Evolutionary conservation across 1,140 invertebrate species (phyloP).

Genomic region (Heliconius hewitsoni): DNA sequence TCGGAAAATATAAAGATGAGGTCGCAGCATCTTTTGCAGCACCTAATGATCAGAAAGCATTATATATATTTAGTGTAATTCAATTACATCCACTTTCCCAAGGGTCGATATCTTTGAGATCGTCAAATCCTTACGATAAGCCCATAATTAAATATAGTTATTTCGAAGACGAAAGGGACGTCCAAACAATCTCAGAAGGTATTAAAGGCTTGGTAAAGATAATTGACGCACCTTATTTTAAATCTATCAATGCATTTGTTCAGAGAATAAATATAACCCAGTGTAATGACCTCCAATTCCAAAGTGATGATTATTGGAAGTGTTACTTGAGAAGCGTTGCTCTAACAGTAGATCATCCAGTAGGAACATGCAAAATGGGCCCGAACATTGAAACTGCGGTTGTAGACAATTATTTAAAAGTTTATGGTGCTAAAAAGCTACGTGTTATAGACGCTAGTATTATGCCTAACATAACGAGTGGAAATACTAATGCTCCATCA

Average conservation of each 20-base stretch:
- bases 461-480: slow-evolving; percentile 87
- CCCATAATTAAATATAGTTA: slow-evolving; percentile 92
- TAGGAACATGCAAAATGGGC: slow-evolving; percentile 90
- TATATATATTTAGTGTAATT: slow-evolving; percentile 63
- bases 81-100: slow-evolving; percentile 80
- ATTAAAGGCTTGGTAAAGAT: slow-evolving; percentile 62
- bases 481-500: slow-evolving; percentile 88
- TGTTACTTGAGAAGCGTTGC: slow-evolving; percentile 82
- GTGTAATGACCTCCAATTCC: slow-evolving; percentile 73
- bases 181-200: slow-evolving; percentile 84
- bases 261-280: slow-evolving; percentile 46
- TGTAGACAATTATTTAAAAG: slow-evolving; percentile 85
- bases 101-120: slow-evolving; percentile 72
- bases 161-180: slow-evolving; percentile 86
- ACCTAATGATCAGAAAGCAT: slow-evolving; percentile 63
- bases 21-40: slow-evolving; percentile 64
- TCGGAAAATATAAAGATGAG: slow-evolving; percentile 56
- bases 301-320: slow-evolving; percentile 84
- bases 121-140: slow-evolving; percentile 74
- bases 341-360: slow-evolving; percentile 82
- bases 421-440: slow-evolving; percentile 84
- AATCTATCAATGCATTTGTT: slow-evolving; percentile 57
- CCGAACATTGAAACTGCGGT: slow-evolving; percentile 81
- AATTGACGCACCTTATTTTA: slow-evolving; percentile 70
- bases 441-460: slow-evolving; percentile 89